Base-by-base conservation (phyloP, 53 echinoderm and acorn worm species). In the Paracentrotus lividus region DNA sequence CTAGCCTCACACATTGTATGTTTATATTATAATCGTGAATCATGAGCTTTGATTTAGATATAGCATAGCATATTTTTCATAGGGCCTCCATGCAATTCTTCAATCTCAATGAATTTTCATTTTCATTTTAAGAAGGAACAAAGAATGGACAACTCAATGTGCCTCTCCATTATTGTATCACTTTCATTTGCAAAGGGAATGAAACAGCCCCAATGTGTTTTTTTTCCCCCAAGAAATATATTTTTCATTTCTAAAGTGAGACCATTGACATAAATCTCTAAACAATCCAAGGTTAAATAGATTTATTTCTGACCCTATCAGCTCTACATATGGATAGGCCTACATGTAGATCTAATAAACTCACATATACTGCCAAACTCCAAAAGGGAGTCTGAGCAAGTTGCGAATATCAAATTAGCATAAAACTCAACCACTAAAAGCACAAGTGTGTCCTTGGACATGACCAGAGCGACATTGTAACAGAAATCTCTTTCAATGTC, bases 391-490 rank as follows among this genome's bases (percentile, higher is more conserved):
- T n/a, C n/a, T n/a, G 47, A 47, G 47, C 81, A 45, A 81, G 81
- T 81, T 81, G 81, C 47, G 81, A 81, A 81, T 81, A 81, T 81
- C 13, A 10, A 81, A 81, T 81, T 81, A 81, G 47, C n/a, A 27
- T 44, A 81, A 16, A 44, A 81, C 47, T 45, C 43, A 78, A 78
- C 78, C 24, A 78, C 78, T 47, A 47, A 78, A 78, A n/a, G 81
- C 81, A 43, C n/a, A 20, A 72, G 40, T 1, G 27, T 45, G 26
- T 81, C 14, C 81, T 47, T 81, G 81, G 6, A n/a, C 13, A 9
- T 49, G 14, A 42, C 76, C 42, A 42, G 18, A 36, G 76, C 40
- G n/a, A n/a, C n/a, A n/a, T n/a, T n/a, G n/a, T 76, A 76, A 5
- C 42, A 42, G 13, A 81, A 47, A 49, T n/a, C 81, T 47, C n/a